Evolutionary conservation across 2,113 vertebrate species (phyloP), one percentile per base, ranked within the genome.

Genomic region (Serilophus lunatus): DNA sequence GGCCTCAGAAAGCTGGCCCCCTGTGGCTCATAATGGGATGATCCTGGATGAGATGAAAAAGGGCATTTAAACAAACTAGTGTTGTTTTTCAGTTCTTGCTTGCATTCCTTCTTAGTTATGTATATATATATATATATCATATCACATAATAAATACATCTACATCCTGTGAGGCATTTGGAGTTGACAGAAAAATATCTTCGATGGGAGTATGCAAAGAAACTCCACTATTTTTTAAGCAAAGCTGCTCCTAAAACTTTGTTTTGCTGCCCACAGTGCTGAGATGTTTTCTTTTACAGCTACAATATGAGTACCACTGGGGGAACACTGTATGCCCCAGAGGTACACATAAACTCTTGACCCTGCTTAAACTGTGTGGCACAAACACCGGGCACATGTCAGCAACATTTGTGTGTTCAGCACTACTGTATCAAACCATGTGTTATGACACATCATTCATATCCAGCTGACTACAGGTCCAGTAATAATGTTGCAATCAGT

Each of bases 1-100:
- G 95, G 94, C 79, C 82, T 95, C 82, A 75, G 85, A 94, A 95
- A 90, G 88, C 93, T 92, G 92, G 54, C 15, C 68, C 64, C 78
- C 84, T 69, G 76, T 88, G 93, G 85, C 76, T 96, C 76, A 23
- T 88, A 81, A 90, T 78, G 76, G 79, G n/a, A 71, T 83, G 76
- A 26, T 78, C 29, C 76, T 92, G 88, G 68, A 86, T 86, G 76
- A 81, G 93, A 77, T 88, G 78, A 90, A 95, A 54, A 59, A 51
- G 78, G 76, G 64, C 0, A 0, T 93, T 93, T 94, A 83, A 92
- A 90, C 81, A 91, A 94, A 54, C 29, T 35, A 26, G 59, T 76
- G 64, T 33, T 93, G 74, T 54, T 82, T 86, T 91, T 75, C 70
- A 75, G 78, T 66, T 87, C 25, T 90, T 70, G 38, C 60, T 53